Evolutionary conservation across 2,113 vertebrate genomes (phyloP).

Genomic region (Coreoperca whiteheadi): DNA sequence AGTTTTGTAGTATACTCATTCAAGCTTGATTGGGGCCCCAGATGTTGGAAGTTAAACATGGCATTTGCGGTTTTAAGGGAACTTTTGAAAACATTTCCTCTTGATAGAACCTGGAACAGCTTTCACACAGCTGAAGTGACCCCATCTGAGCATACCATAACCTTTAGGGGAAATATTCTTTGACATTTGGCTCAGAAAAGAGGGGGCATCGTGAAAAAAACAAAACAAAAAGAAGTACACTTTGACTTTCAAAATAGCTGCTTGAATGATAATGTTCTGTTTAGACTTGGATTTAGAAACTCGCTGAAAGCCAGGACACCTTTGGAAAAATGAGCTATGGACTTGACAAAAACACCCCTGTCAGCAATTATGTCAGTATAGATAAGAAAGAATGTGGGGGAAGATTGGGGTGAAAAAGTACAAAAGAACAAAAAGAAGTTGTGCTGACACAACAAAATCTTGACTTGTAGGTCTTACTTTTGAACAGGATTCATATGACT

Average conservation of each 20-base stretch:
- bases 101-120: conserved; percentile 12
- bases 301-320: conserved; percentile 27
- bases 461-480: conserved; percentile 12
- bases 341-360: conserved; percentile 41
- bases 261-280: no score
- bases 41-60: conserved; percentile 37
- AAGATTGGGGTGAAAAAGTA: conserved; percentile 24
- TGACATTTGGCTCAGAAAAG: no score
- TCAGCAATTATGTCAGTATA: conserved; percentile 52
- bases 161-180: conserved; percentile 25
- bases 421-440: conserved; percentile 23
- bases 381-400: conserved; percentile 22
- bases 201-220: no score
- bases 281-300: conserved; percentile 32
- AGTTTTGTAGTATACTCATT: conserved; percentile 21
- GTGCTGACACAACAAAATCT: conserved; percentile 33
- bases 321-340: conserved; percentile 35
- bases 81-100: conserved; percentile 29
- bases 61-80: background rate
- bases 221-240: no score
- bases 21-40: conserved; percentile 13
- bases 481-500: background rate
- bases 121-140: conserved; percentile 10
- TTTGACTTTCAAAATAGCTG: no score
- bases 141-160: conserved; percentile 1